phyloP scores from a whole-genome alignment of 2,888 invertebrate species.

The Meghimatium bilineatum region DNA sequence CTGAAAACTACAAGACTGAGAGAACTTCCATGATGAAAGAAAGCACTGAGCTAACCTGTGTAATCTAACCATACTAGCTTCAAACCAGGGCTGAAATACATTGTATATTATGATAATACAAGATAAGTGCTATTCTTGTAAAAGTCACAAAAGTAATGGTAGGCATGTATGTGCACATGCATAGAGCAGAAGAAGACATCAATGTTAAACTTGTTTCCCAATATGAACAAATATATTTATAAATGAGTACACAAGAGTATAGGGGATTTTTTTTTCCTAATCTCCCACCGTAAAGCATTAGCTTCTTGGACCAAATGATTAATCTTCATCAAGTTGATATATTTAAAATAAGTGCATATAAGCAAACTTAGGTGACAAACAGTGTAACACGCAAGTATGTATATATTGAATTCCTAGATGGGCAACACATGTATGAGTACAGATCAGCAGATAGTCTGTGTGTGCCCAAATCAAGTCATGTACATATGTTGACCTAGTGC shows the following conservation, averaged over 20 bases:
- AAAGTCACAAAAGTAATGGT: background rate
- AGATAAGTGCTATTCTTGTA: background rate
- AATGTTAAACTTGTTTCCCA: background rate
- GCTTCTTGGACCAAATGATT: background rate
- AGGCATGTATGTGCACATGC: background rate
- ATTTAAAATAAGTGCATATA: background rate
- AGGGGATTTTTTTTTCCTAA: background rate
- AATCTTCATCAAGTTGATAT: conserved; percentile 7
- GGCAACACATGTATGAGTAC: background rate
- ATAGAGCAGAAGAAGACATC: background rate
- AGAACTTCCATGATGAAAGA: background rate
- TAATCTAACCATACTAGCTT: background rate
- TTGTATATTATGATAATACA: conserved; percentile 1
- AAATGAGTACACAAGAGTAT: background rate
- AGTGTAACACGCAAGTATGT: conserved; percentile 3
- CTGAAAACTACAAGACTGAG: background rate
- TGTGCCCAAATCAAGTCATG: background rate
- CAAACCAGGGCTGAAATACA: background rate
- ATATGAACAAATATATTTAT: background rate
- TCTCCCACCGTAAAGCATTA: conserved; percentile 19
- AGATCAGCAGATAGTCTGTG: background rate
- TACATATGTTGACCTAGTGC: background rate
- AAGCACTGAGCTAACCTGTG: background rate
- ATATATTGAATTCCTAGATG: background rate
- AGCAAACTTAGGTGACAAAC: background rate